phyloP scores from a whole-genome alignment of 2,888 invertebrate species.

The Minunthozetes semirufus region DNA sequence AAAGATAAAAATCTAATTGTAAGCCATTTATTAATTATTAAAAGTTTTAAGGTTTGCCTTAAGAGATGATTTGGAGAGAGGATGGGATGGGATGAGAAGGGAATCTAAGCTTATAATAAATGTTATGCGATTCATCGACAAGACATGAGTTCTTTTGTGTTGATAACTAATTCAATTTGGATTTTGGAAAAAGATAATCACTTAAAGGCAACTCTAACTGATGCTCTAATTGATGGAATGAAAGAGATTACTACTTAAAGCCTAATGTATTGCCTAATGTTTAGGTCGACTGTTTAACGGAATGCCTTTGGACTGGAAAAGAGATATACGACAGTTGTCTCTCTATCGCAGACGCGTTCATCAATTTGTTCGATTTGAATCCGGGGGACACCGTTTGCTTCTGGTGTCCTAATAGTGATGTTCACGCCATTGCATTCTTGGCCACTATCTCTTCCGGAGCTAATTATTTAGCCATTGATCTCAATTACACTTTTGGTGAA shows the following conservation, averaged over 20 bases:
- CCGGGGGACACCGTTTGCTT: background rate
- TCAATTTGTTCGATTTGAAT: background rate
- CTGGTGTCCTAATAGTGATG: conserved; percentile 21
- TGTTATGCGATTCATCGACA: too few species aligned
- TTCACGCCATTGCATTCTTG: conserved; percentile 7
- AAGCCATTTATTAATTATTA: background rate
- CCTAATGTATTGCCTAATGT: background rate
- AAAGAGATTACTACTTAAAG: background rate
- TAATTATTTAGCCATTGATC: background rate
- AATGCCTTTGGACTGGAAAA: background rate
- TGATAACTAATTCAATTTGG: too few species aligned
- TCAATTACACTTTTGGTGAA: background rate
- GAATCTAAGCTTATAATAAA: too few species aligned
- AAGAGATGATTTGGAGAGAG: too few species aligned
- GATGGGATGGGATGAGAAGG: too few species aligned
- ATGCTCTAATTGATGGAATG: too few species aligned
- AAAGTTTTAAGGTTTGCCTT: too few species aligned
- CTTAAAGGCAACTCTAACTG: too few species aligned
- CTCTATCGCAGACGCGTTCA: background rate
- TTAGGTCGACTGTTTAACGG: background rate
- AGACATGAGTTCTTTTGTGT: too few species aligned
- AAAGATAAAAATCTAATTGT: conserved; percentile 1
- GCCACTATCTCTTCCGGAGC: background rate
- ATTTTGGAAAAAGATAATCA: too few species aligned
- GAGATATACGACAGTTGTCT: background rate